phyloP scores from a whole-genome alignment of 1,140 invertebrate genomes.

The Pogonomyrmex californicus region DNA sequence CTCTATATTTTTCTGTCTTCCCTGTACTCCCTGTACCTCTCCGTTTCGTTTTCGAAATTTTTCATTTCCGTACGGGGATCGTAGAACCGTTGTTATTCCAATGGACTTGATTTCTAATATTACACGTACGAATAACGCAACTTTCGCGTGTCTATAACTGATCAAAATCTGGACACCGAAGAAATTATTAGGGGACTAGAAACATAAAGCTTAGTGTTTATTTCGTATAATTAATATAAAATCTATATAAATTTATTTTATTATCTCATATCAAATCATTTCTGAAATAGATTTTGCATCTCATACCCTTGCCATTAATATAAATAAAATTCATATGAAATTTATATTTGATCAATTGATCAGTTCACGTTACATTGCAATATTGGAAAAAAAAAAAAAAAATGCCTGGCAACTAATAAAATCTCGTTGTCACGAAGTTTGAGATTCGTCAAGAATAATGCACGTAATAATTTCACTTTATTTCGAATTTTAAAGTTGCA shows the following conservation, averaged over 20 bases:
- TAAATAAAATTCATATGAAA: background rate
- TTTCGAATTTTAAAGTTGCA: conserved; percentile 45
- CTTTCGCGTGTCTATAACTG: background rate
- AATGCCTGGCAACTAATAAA: background rate
- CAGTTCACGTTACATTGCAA: background rate
- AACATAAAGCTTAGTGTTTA: background rate
- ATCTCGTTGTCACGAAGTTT: background rate
- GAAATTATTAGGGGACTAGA: background rate
- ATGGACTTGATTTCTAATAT: conserved; percentile 5
- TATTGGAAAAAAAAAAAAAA: conserved; percentile 10
- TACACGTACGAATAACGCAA: background rate
- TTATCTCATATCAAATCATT: too few species aligned
- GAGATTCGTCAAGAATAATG: background rate
- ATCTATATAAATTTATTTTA: background rate
- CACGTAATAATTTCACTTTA: conserved; percentile 12
- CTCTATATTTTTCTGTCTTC: conserved; percentile 33
- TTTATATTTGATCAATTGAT: background rate
- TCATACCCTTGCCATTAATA: background rate
- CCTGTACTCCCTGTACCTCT: background rate
- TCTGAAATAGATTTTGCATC: too few species aligned
- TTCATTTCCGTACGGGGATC: background rate
- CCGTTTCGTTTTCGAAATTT: conserved; percentile 29
- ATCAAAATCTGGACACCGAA: background rate
- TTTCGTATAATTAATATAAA: background rate
- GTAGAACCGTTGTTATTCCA: background rate